These are phyloP conservation scores for Fistularia tabacaria DNA, from an alignment of 2,797 vertebrate species.

Conservation along the genomic window DNA sequence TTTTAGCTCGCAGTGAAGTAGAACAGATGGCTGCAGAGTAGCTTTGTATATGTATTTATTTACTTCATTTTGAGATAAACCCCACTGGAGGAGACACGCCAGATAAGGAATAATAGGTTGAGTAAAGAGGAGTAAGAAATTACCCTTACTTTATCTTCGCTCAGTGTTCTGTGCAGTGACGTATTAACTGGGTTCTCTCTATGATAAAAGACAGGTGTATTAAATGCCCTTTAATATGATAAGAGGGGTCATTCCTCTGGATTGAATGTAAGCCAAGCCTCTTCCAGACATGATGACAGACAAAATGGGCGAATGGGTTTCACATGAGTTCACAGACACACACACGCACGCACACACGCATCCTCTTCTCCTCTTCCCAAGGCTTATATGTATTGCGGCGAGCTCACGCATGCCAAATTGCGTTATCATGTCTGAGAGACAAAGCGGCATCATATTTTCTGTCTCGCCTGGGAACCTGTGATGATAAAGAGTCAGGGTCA, in stretches of 20 bases:
- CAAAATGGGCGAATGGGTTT: constrained; percentile 31
- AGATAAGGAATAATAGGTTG: constrained; percentile 1
- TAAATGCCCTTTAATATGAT: constrained; percentile 28
- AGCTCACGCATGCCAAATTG: constrained; percentile 29
- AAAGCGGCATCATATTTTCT: constrained; percentile 23
- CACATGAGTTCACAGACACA: constrained; percentile 14
- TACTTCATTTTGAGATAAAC: constrained; percentile 5
- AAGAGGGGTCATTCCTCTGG: constrained; percentile 29
- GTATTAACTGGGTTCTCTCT: constrained; percentile 15
- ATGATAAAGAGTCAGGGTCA: constrained; percentile 33
- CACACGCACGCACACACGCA: neutral
- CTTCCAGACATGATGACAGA: constrained; percentile 52
- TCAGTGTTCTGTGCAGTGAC: constrained; percentile 20
- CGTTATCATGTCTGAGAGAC: constrained; percentile 29
- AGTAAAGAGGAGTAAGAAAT: no score
- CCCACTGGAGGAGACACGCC: constrained; percentile 1
- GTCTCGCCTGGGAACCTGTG: constrained; percentile 16
- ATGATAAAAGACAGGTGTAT: constrained; percentile 41
- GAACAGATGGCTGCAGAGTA: constrained; percentile 34
- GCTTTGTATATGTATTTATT: constrained; percentile 4
- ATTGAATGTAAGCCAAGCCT: constrained; percentile 28
- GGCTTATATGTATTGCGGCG: neutral
- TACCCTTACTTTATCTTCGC: no score
- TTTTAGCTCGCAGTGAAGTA: constrained; percentile 27
- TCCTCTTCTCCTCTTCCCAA: neutral